Evolutionary conservation across 2,888 invertebrate species (phyloP), one percentile per base, ranked within the genome.

Genomic region (Chrysomela aeneicollis): DNA sequence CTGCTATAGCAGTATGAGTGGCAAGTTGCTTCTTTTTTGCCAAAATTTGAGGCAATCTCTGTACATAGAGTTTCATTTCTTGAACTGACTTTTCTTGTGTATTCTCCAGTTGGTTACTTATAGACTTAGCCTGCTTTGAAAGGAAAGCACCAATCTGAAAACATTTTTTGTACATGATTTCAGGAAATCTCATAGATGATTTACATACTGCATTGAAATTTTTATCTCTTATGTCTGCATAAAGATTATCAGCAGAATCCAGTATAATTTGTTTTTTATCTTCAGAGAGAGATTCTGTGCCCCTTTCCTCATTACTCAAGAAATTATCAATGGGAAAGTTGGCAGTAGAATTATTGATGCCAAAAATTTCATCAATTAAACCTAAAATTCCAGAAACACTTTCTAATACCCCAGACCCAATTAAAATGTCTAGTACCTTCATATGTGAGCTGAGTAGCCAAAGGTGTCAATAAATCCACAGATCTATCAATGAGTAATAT

Each of bases 371-470:
- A 84, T 99, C 99, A 69, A 99, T 94, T 6, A 99, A 86, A 2
- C 98, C 73, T 74, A 53, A 62, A 70, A 70, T 17, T 32, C 26
- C 32, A 22, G 51, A 15, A 19, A 26, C 17, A 18, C 17, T 51
- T 42, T 12, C 18, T 53, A n/a, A n/a, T n/a, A 21, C 10, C 15
- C 26, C 10, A 18, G 19, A 15, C 8, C 22, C 4, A 30, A 42
- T 49, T 46, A 21, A 52, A 42, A 19, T 35, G 18, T 42, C 32
- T 10, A 9, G 37, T 55, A 73, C 75, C 99, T 82, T 98, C 98
- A 76, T 98, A 99, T 0, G 98, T 98, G 35, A 98, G 87, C 78
- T 98, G 99, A 0, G 97, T 97, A 0, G 94, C 90, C 75, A 99
- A 85, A 0, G 97, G 94, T 52, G 96, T 94, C 53, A 98, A 87